Evolutionary conservation across 2,797 vertebrate genomes (phyloP), one percentile per base, ranked within the genome.

Genomic region (Aldrovandia affinis): DNA sequence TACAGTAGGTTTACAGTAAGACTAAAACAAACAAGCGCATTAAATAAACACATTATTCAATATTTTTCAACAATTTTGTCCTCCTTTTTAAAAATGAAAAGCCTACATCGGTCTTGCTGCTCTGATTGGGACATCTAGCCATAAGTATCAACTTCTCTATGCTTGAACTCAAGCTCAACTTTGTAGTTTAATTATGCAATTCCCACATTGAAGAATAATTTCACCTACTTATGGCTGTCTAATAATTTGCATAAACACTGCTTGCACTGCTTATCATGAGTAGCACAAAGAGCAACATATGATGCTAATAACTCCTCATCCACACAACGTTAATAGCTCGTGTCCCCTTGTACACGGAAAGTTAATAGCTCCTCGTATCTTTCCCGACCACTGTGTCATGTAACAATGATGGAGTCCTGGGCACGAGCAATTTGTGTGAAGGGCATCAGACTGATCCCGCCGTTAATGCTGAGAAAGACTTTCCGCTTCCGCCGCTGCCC

Each of bases 21-120:
- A 78, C 87, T 85, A 83, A 28, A 86, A 87, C 86, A 88, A 89
- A 90, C 88, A 82, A 87, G 86, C 85, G 89, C 54, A 89, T 92
- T 89, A 89, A 92, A 91, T 83, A 91, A 90, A 86, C 77, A 54
- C 15, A 83, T 83, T n/a, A 44, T 30, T 7, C 77, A 61, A 80
- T 61, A 44, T 84, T 47, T 52, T 33, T 42, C 28, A 81, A 55
- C 33, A 22, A 55, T 20, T 42, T 33, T n/a, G 7, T 80, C 28
- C 36, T 33, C 54, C n/a, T 18, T 57, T 42, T 47, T 59, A 52
- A 59, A 39, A 22, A 68, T 28, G 44, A n/a, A 18, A 12, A 44
- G n/a, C 3, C 39, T n/a, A 28, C 28, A 73, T 22, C 36, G 22
- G 18, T 25, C 47, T 55, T 33, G 25, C 18, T 33, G 30, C 28